A percentile compares a stretch with the other conserved stretches of the same genome.
Evolutionary conservation across 2,888 invertebrate genomes (phyloP).

Genomic region (Aromia moschata): DNA sequence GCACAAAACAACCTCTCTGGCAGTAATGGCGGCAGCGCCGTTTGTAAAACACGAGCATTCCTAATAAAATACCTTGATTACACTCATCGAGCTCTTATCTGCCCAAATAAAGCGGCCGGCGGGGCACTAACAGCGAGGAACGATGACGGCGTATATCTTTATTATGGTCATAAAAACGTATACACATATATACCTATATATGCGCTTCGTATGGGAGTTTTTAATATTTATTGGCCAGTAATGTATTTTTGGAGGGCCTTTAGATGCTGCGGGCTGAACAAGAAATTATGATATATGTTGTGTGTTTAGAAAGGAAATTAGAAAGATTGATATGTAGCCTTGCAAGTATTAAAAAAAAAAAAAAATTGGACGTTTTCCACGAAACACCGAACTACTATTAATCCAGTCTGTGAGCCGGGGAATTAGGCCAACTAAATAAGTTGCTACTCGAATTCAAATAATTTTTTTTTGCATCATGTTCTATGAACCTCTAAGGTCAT

Average conservation of each 20-base stretch:
- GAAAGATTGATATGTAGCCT: background rate
- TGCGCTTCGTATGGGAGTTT: constrained; percentile 23
- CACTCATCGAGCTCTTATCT: constrained; percentile 39
- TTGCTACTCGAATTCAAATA: too few species aligned
- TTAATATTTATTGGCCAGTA: constrained; percentile 20
- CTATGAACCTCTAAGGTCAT: too few species aligned
- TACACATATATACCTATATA: too few species aligned
- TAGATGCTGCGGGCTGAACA: background rate
- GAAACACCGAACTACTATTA: too few species aligned
- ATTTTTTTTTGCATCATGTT: too few species aligned
- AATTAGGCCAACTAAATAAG: too few species aligned
- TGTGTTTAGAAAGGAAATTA: background rate
- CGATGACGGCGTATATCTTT: constrained; percentile 25
- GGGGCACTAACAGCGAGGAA: constrained; percentile 20
- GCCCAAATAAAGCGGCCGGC: constrained; percentile 27
- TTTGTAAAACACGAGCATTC: constrained; percentile 41
- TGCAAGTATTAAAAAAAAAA: too few species aligned
- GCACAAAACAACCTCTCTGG: constrained; percentile 41
- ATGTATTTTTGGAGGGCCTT: constrained; percentile 2
- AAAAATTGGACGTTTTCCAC: too few species aligned
- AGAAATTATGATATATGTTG: background rate
- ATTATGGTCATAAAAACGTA: constrained; percentile 27
- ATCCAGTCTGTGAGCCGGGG: too few species aligned
- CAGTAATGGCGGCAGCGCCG: constrained; percentile 37
- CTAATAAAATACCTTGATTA: constrained; percentile 46